Evolutionary conservation across 1,140 invertebrate genomes (phyloP), one percentile per base, ranked within the genome.

Genomic region (Drosophila ohnishii): DNA sequence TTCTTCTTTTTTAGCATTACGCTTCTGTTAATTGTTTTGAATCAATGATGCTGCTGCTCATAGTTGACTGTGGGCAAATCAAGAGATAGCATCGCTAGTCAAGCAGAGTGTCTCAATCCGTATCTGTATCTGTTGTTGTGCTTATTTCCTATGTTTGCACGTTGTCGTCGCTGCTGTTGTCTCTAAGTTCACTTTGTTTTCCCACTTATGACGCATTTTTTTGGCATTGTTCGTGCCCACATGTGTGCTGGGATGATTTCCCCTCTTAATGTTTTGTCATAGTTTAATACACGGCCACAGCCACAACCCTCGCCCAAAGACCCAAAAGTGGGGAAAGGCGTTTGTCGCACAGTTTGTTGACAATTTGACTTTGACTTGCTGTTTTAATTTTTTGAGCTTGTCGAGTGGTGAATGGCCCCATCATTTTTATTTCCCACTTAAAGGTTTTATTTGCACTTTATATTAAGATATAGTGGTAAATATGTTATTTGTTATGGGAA

Each of bases 31-130:
- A 75, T 75, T 75, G 61, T 75, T 48, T 75, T 19, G 61, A 55
- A 75, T 75, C 72, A 67, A 75, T 67, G 72, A 75, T 42, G 69
- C 50, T 56, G 72, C 70, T 56, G 39, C 45, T 28, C 47, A 34
- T 28, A 34, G 16, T 19, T 39, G 39, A 10, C 30, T 35, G 28
- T 32, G 61, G 25, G 25, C 25, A 28, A 28, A 30, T 25, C 30
- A 25, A 35, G n/a, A 39, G 42, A 57, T 48, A 47, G 22, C 22
- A 61, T 28, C 45, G 32, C 53, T 32, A 34, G n/a, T 25, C 8
- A 19, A 30, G 19, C 34, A 44, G 22, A 57, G 45, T 66, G 53
- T 59, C 53, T 55, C 10, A 10, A 44, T 73, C 34, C 37, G 61
- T 71, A 56, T 55, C 53, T 59, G 16, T 44, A 56, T 40, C 34